A percentile compares a stretch with the other conserved stretches of the same genome.
Conservation (phyloP, 2,888 invertebrate species). For the Tridacna crocea region DNA sequence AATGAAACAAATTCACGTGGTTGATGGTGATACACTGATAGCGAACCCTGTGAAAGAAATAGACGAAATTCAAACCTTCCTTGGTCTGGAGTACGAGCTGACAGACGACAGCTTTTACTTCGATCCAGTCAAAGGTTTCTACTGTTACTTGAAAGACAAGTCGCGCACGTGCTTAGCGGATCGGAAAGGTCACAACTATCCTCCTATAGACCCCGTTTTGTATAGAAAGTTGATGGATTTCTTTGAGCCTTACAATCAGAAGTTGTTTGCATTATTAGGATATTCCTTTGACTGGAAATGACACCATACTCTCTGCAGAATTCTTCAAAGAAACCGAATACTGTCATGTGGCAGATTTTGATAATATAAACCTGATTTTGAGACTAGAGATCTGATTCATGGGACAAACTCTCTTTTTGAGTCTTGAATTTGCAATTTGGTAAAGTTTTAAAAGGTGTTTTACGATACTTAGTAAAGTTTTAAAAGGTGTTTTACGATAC, state of each 20-base stretch:
- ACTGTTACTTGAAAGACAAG: not conserved
- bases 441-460: too few relatives aligned
- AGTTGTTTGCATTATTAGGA: not conserved
- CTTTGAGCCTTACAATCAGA: not conserved
- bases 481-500: too few relatives aligned
- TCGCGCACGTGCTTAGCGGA: not conserved
- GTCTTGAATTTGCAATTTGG: too few relatives aligned
- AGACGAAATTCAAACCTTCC: not conserved
- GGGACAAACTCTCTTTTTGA: too few relatives aligned
- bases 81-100: not conserved
- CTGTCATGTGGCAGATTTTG: too few relatives aligned
- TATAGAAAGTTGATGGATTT: not conserved
- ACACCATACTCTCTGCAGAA: not conserved
- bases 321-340: too few relatives aligned
- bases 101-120: not conserved
- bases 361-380: too few relatives aligned
- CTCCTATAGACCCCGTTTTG: not conserved
- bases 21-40: not conserved
- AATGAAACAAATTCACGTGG: conserved; percentile 1
- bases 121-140: not conserved
- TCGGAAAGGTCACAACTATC: not conserved
- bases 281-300: not conserved
- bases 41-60: conserved; percentile 6
- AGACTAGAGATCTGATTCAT: too few relatives aligned
- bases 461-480: too few relatives aligned